Percentiles rank a stretch among this genome's conserved stretches.
Conservation (phyloP, 1,140 invertebrate genomes). For the Caligus rogercresseyi region DNA sequence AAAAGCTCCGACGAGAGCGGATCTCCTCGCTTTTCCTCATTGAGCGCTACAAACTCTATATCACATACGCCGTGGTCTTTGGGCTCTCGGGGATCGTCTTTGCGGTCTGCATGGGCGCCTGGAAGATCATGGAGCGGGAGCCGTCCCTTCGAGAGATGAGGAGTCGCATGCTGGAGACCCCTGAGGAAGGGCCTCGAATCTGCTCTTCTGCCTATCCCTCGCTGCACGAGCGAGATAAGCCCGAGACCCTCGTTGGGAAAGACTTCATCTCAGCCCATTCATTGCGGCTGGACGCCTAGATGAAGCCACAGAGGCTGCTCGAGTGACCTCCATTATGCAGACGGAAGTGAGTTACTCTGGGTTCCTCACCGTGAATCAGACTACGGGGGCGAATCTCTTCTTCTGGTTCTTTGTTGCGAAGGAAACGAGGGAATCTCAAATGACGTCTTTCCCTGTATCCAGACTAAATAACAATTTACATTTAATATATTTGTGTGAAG, state of each 20-base stretch:
- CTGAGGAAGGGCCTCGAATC: background rate
- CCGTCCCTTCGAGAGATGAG: background rate
- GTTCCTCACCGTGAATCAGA: conserved; percentile 52
- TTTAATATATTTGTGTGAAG: too few species aligned
- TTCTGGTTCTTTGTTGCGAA: conserved; percentile 72
- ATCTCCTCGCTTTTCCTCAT: background rate
- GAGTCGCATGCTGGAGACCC: background rate
- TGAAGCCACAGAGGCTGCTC: background rate
- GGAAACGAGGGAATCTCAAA: conserved; percentile 24
- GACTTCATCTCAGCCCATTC: background rate
- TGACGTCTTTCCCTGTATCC: too few species aligned
- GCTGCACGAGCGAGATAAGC: too few species aligned
- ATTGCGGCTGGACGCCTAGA: conserved; percentile 1
- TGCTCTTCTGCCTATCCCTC: conserved; percentile 6
- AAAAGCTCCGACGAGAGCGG: background rate
- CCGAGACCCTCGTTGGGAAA: background rate
- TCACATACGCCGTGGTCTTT: conserved; percentile 1
- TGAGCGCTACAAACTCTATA: conserved; percentile 3
- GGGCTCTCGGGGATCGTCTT: background rate
- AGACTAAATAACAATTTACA: too few species aligned
- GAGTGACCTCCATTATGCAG: conserved; percentile 1
- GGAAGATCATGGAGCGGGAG: conserved; percentile 1
- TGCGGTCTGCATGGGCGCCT: background rate
- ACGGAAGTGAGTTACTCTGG: conserved; percentile 40
- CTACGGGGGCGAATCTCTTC: conserved; percentile 60